Evolutionary conservation across 2,113 vertebrate genomes (phyloP).

Genomic region (Nesospiza acunhae): DNA sequence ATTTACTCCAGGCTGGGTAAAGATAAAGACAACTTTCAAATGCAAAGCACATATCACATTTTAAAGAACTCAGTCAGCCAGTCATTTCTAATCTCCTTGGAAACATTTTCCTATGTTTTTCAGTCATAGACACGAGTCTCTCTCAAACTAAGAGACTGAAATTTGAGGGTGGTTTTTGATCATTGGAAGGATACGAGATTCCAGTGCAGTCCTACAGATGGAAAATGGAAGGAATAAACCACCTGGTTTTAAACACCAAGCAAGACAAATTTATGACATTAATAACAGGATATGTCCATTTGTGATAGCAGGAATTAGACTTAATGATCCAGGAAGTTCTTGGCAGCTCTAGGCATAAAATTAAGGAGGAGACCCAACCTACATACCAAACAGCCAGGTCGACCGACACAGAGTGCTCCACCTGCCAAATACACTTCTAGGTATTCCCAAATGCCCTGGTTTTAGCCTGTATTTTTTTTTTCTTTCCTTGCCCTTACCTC

Average conservation of each 20-base stretch:
- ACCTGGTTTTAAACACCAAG: background rate
- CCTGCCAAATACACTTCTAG: background rate
- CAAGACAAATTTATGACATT: background rate
- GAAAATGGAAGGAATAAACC: background rate
- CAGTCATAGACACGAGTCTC: background rate
- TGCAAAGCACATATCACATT: background rate
- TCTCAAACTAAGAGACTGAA: background rate
- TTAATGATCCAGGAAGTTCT: background rate
- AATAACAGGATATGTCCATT: background rate
- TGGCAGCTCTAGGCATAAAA: background rate
- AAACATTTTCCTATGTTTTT: background rate
- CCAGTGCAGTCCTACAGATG: background rate
- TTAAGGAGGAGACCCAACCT: background rate
- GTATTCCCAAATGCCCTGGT: background rate
- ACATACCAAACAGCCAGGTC: background rate
- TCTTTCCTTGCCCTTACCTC: background rate
- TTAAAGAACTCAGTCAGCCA: background rate
- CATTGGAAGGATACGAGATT: background rate
- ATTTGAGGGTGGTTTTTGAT: background rate
- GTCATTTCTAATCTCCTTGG: background rate
- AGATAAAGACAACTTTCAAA: background rate
- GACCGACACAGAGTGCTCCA: background rate
- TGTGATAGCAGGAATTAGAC: background rate
- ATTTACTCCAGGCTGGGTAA: background rate
- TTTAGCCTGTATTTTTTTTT: fast-evolving